Evolutionary conservation across 1,140 invertebrate species (phyloP), one percentile per base, ranked within the genome.

Genomic region (Bactericera cockerelli): DNA sequence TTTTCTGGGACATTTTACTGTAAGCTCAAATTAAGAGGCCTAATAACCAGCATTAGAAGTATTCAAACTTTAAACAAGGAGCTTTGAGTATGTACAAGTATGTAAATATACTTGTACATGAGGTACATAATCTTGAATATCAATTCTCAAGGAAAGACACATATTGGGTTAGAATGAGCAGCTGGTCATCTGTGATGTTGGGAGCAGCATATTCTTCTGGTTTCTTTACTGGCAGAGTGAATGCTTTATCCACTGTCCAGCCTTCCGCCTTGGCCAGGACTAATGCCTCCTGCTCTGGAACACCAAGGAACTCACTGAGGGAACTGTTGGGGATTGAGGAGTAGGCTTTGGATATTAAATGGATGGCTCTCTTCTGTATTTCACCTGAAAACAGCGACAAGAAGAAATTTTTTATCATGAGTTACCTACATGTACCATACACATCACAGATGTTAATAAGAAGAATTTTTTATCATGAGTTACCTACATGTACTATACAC

Each of bases 131-230:
- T n/a, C n/a, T n/a, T n/a, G n/a, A n/a, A n/a, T 31, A 25, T 65
- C 76, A 89, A 72, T 91, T 92, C 75, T 93, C 89, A 65, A 93
- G 74, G 73, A 91, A 92, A 22, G 87, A 84, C 36, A 93, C 88
- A 79, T 90, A 92, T 72, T 90, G 85, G 2, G 89, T 92, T 21
- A 93, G 77, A 70, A 89, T 89, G 68, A 82, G 80, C 21, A 93
- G 73, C 64, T 91, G 88, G 69, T 92, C 84, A 75, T 92, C 88
- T 66, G 84, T 87, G 19, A 82, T 79, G 6, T 79, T 80, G 22
- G 78, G 73, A 2, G 76, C 67, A 54, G 79, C 55, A 21, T 49
- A 33, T 60, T 60, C 49, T 22, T 56, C 74, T 2, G 74, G 68
- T 57, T 76, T 76, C 36, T 75, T 71, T 6, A 68, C 67, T 33